Conservation (phyloP, 2,113 vertebrate genomes). For the Coptodon bakossiorum region DNA sequence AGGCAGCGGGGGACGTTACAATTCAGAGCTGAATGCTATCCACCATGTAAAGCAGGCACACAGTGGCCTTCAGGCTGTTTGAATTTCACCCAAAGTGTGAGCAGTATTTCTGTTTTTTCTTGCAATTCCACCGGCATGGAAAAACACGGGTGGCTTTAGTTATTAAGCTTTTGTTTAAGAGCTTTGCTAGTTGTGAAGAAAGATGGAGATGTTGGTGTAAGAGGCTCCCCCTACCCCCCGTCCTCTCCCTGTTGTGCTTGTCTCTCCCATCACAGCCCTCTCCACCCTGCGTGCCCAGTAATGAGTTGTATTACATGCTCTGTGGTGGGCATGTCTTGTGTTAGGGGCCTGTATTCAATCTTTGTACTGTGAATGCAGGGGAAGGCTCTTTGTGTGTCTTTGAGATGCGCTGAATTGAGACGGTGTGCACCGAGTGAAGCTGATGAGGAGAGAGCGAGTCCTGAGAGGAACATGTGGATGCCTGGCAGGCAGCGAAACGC, state of each 20-base stretch:
- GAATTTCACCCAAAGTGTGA: not conserved
- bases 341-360: conserved; percentile 56
- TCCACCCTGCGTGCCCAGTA: conserved; percentile 52
- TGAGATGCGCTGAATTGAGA: conserved; percentile 66
- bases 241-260: conserved; percentile 19
- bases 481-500: conserved; percentile 44
- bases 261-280: conserved; percentile 53
- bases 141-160: conserved; percentile 44
- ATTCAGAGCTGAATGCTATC: not conserved
- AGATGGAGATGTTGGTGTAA: conserved; percentile 54
- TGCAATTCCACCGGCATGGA: not conserved
- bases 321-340: conserved; percentile 62
- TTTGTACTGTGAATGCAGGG: conserved; percentile 40
- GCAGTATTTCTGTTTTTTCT: not conserved
- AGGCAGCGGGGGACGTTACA: not conserved
- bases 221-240: not conserved
- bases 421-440: conserved; percentile 63
- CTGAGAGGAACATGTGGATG: conserved; percentile 61
- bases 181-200: conserved; percentile 5
- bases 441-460: conserved; percentile 62
- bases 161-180: conserved; percentile 45
- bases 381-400: conserved; percentile 65
- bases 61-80: not conserved
- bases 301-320: conserved; percentile 69
- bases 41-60: not conserved